phyloP scores from a whole-genome alignment of 2,797 vertebrate species.

The Siniperca scherzeri region DNA sequence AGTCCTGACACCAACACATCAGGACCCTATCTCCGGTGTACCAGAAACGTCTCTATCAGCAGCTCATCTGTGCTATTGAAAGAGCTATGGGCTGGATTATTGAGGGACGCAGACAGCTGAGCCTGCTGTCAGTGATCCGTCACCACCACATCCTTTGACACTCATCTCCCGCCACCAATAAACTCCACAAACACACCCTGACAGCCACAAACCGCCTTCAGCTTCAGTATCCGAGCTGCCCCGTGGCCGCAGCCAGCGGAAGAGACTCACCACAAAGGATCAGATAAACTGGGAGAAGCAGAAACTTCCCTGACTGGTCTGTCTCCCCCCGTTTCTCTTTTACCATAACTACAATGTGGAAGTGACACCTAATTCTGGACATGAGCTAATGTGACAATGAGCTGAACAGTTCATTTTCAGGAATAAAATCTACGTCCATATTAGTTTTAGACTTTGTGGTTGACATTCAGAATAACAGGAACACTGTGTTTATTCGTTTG shows the following conservation, averaged over 20 bases:
- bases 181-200: conserved; percentile 19
- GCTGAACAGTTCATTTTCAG: neutral
- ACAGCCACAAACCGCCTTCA: conserved; percentile 21
- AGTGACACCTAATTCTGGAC: conserved; percentile 12
- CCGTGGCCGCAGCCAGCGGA: neutral
- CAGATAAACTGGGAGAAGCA: conserved; percentile 36
- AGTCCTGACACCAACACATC: neutral
- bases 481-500: neutral
- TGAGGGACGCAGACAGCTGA: conserved; percentile 49
- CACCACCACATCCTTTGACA: conserved; percentile 41
- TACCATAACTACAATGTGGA: conserved; percentile 21
- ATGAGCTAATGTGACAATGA: neutral
- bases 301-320: conserved; percentile 44
- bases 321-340: conserved; percentile 26
- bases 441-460: neutral
- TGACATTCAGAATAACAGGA: neutral
- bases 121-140: conserved; percentile 32
- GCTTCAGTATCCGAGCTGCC: conserved; percentile 29
- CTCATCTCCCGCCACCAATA: conserved; percentile 15
- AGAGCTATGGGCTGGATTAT: neutral
- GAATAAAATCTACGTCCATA: neutral
- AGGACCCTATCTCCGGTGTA: neutral
- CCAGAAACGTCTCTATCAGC: conserved; percentile 42
- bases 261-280: conserved; percentile 19
- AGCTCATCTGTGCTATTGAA: conserved; percentile 22